A percentile compares a stretch with the other conserved stretches of the same genome.
Conservation (phyloP, 2,113 vertebrate species). For the Festucalex cinctus region DNA sequence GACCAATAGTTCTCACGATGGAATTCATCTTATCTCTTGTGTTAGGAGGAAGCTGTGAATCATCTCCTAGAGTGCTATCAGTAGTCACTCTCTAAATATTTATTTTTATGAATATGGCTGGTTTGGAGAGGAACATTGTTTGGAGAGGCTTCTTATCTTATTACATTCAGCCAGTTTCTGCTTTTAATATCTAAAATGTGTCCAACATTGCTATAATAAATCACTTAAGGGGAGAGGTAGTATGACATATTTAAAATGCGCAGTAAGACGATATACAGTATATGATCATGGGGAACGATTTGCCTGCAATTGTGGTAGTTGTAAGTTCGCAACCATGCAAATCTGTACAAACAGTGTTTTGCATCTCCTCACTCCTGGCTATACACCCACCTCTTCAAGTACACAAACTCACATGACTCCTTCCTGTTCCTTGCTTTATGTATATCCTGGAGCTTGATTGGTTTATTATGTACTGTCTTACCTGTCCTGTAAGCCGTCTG, state of each 20-base stretch:
- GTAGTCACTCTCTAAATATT: background rate
- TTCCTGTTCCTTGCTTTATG: constrained; percentile 48
- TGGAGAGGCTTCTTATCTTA: background rate
- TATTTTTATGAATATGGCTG: constrained; percentile 8
- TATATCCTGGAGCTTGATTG: constrained; percentile 52
- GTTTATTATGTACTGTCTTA: background rate
- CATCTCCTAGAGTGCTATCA: constrained; percentile 17
- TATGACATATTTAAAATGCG: background rate
- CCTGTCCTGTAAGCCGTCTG: background rate
- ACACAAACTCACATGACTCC: constrained; percentile 56
- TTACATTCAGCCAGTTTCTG: background rate
- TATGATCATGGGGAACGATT: constrained; percentile 11
- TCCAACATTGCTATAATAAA: constrained; percentile 17
- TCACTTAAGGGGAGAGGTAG: constrained; percentile 4
- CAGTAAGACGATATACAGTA: background rate
- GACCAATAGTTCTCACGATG: constrained; percentile 30
- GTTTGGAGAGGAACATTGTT: background rate
- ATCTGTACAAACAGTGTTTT: constrained; percentile 65
- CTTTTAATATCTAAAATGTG: background rate
- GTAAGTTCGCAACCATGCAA: constrained; percentile 59
- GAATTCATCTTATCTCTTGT: constrained; percentile 1
- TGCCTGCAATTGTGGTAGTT: constrained; percentile 35
- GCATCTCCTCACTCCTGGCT: constrained; percentile 53
- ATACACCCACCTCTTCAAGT: constrained; percentile 34
- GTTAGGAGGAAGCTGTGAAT: constrained; percentile 3